Conservation (phyloP, 1,140 invertebrate species). For the Thaumatotibia leucotreta region DNA sequence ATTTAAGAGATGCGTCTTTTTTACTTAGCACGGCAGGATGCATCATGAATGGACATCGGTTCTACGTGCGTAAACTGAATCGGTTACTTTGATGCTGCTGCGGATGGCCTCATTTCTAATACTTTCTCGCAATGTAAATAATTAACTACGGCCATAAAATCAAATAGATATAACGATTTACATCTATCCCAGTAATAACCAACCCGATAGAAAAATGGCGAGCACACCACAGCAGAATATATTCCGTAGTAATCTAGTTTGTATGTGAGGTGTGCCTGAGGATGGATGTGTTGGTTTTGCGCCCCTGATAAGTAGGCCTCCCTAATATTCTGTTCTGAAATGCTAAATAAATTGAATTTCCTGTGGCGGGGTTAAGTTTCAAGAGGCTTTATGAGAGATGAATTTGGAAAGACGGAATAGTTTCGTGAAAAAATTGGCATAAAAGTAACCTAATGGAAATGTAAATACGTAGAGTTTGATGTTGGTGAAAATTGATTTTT, state of each 20-base stretch:
- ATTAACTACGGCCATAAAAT: too few relatives aligned
- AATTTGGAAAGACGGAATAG: not conserved
- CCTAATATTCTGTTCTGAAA: constrained; percentile 57
- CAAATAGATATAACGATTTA: too few relatives aligned
- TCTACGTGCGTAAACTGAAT: too few relatives aligned
- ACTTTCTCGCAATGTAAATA: not conserved
- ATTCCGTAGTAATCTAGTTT: constrained; percentile 60
- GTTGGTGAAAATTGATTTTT: too few relatives aligned
- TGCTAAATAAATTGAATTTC: constrained; percentile 59
- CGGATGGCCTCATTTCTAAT: not conserved
- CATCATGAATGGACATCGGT: too few relatives aligned
- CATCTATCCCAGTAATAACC: not conserved
- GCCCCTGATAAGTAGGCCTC: constrained; percentile 56
- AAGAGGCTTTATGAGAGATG: too few relatives aligned
- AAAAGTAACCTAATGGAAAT: too few relatives aligned
- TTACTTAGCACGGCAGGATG: too few relatives aligned
- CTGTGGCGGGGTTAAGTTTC: not conserved
- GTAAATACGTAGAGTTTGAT: too few relatives aligned
- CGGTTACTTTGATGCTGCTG: too few relatives aligned
- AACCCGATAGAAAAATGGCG: constrained; percentile 50
- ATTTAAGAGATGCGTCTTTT: too few relatives aligned
- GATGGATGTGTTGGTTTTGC: constrained; percentile 58
- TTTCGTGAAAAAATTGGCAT: too few relatives aligned
- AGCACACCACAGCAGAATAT: constrained; percentile 58
- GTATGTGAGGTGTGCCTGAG: constrained; percentile 52